These are phyloP conservation scores for Nestor notabilis DNA, from an alignment of 2,113 vertebrate species.

Conservation along the genomic window DNA sequence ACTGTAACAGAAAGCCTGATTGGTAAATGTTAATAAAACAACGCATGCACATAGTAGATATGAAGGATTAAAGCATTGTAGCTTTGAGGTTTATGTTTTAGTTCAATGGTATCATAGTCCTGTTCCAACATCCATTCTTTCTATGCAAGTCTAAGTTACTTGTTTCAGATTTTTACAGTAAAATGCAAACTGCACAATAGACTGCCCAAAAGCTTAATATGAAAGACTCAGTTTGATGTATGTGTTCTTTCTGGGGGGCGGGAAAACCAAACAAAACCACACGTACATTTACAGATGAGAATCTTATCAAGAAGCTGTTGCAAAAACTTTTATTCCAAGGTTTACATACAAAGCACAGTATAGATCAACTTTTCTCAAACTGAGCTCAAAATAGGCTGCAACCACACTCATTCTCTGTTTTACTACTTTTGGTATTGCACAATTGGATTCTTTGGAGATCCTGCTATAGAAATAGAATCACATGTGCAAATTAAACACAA, in stretches of 20 bases:
- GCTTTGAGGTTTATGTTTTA: neutral
- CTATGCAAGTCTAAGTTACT: neutral
- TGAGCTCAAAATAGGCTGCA: neutral
- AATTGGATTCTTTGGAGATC: neutral
- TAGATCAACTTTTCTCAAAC: neutral
- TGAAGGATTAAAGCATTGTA: neutral
- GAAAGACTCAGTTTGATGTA: neutral
- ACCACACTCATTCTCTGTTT: neutral
- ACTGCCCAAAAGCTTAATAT: neutral
- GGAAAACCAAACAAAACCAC: too few relatives aligned
- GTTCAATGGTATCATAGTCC: neutral
- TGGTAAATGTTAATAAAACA: neutral
- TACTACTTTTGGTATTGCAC: neutral
- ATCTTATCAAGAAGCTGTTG: neutral
- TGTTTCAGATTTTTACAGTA: neutral
- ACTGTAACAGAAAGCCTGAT: neutral
- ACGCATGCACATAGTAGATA: accelerated
- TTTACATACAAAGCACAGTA: neutral
- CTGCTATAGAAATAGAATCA: neutral
- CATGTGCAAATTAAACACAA: neutral
- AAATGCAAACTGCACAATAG: neutral
- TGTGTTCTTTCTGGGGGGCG: neutral
- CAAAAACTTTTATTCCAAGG: neutral
- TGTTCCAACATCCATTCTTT: neutral
- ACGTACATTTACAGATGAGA: accelerated